Evolutionary conservation across 2,888 invertebrate genomes (phyloP).

Genomic region (Apodemia zela): DNA sequence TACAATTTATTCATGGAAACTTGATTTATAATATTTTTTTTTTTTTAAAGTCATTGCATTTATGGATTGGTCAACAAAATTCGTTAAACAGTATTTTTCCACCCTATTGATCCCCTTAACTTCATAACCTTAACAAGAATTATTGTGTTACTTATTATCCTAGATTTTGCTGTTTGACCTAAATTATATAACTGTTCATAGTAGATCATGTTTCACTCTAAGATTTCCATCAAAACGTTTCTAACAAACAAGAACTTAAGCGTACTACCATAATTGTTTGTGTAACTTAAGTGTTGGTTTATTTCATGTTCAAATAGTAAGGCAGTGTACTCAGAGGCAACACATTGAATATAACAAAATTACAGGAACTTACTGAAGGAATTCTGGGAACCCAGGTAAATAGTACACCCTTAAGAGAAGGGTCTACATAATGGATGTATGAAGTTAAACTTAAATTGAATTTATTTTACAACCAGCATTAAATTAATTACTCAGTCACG

Average conservation of each 20-base stretch:
- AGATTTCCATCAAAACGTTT: not conserved
- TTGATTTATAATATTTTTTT: no score
- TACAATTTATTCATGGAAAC: no score
- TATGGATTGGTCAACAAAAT: no score
- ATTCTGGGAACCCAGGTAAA: slow-evolving; percentile 23
- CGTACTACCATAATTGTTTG: not conserved
- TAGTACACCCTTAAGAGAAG: not conserved
- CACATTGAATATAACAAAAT: slow-evolving; percentile 29
- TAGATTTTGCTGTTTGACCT: not conserved
- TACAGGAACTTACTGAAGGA: slow-evolving; percentile 27
- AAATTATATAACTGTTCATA: not conserved
- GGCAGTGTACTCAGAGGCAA: slow-evolving; percentile 13
- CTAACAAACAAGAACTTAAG: not conserved
- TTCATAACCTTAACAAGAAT: not conserved
- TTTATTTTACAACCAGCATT: no score
- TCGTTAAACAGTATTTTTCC: no score
- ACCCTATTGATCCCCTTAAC: not conserved
- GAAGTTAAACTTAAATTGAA: no score
- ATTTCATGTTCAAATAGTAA: not conserved
- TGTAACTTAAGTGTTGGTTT: not conserved
- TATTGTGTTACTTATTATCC: not conserved
- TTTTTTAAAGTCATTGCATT: no score
- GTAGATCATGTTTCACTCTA: not conserved
- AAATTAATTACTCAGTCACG: no score
- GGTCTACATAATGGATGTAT: no score